These are phyloP conservation scores for Argopecten irradians DNA, from an alignment of 1,140 invertebrate genomes.

Conservation along the genomic window DNA sequence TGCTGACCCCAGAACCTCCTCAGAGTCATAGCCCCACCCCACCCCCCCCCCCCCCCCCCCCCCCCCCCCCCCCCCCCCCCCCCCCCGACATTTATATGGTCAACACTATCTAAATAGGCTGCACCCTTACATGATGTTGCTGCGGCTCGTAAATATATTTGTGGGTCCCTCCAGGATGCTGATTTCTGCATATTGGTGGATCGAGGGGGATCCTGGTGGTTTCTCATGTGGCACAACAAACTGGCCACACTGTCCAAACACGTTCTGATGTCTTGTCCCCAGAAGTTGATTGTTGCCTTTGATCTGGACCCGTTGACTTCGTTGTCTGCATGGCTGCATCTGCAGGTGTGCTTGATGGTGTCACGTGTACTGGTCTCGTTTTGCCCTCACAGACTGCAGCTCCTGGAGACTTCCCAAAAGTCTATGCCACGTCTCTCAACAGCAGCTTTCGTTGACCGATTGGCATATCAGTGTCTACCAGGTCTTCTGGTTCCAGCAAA, in stretches of 20 bases:
- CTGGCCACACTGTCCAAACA: too few relatives aligned
- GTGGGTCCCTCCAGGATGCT: constrained; percentile 33
- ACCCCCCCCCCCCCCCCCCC: too few relatives aligned
- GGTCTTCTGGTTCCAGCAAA: not conserved
- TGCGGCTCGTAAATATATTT: constrained; percentile 13
- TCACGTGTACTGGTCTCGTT: not conserved
- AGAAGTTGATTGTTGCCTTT: not conserved
- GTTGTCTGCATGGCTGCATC: not conserved
- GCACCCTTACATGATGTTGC: not conserved
- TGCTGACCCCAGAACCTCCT: constrained; percentile 29
- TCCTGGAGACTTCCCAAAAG: not conserved
- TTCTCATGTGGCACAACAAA: not conserved
- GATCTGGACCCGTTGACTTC: not conserved
- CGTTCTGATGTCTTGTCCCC: not conserved
- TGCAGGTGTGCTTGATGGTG: not conserved
- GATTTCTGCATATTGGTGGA: not conserved
- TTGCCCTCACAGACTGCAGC: not conserved
- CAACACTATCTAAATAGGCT: constrained; percentile 28
- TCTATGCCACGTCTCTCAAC: not conserved
- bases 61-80: too few relatives aligned
- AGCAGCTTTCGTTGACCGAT: constrained; percentile 31
- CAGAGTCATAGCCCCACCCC: not conserved
- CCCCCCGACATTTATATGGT: not conserved
- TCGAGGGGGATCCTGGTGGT: not conserved
- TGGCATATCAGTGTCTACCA: not conserved